Base-by-base conservation (phyloP, 2,797 vertebrate genomes). In the Ctenopoma kingsleyae region DNA sequence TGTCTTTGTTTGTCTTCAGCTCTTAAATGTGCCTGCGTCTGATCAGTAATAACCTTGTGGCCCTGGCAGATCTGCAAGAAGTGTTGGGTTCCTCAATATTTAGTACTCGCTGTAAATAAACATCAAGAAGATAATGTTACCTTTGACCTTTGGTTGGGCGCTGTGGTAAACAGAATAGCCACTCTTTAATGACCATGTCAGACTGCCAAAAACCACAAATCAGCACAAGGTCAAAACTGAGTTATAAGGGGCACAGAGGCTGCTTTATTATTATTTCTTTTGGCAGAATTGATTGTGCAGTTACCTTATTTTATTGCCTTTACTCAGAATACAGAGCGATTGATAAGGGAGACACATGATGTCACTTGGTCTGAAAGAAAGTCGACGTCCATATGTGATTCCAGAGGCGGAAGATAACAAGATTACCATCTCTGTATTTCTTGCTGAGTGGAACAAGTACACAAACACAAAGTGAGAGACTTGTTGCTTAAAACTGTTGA, bases 121-220 rank as follows among this genome's bases (percentile, higher is more conserved):
- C 64, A 78, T 76, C 63, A 73, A 63, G 48, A 72, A 62, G 54
- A 71, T 74, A 64, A 69, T 76, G 66, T 67, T 84, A 60, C 53
- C 50, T 61, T 71, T 72, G 71, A 58, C 74, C 40, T 17, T 41
- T 23, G 22, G 22, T 59, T 38, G 41, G 41, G 15, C 54, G 46
- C 27, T 62, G 55, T 48, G 70, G 72, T 82, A 71, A 85, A 78
- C 67, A 81, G 35, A 52, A 61, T 27, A 51, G 41, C 58, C 74
- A 52, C 78, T 71, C 74, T 85, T 84, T 74, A 76, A 82, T 82
- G 64, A 68, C 63, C 30, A 47, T 49, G 65, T 71, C 59, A 49
- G 30, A 32, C 53, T 62, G 73, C 74, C 74, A 76, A 76, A 81
- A 77, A 63, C 38, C 67, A 70, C 75, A 79, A 81, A 85, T 81